Conservation (phyloP, 2,797 vertebrate species). For the Alosa sapidissima region DNA sequence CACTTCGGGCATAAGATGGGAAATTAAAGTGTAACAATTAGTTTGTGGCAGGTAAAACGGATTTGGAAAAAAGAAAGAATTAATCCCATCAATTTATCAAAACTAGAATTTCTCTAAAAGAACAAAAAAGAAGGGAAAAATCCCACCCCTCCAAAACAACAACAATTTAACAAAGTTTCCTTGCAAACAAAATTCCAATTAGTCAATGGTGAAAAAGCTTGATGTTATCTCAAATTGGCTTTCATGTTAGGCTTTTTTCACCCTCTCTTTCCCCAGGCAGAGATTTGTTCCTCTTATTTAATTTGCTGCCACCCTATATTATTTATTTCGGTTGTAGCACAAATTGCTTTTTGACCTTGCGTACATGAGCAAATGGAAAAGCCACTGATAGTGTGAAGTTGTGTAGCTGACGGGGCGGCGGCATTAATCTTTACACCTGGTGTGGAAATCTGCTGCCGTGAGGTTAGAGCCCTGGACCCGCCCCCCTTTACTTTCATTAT, state of each 20-base stretch:
- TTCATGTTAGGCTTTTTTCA: constrained; percentile 72
- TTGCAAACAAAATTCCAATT: constrained; percentile 67
- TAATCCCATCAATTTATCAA: constrained; percentile 55
- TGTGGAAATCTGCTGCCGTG: constrained; percentile 59
- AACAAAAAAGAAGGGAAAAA: constrained; percentile 49
- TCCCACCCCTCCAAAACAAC: neutral
- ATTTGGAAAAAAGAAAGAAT: constrained; percentile 60
- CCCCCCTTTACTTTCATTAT: constrained; percentile 70
- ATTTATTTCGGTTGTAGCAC: constrained; percentile 73
- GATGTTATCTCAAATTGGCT: constrained; percentile 75
- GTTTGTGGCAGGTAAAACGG: constrained; percentile 55
- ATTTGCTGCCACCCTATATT: constrained; percentile 74
- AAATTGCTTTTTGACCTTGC: constrained; percentile 78
- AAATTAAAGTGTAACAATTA: constrained; percentile 50
- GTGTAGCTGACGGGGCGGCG: constrained; percentile 55
- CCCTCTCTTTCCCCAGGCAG: constrained; percentile 63
- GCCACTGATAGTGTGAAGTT: constrained; percentile 70
- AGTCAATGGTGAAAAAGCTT: constrained; percentile 68
- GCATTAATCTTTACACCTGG: constrained; percentile 68
- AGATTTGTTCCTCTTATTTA: constrained; percentile 73
- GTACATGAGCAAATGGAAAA: constrained; percentile 73
- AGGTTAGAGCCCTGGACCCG: constrained; percentile 59
- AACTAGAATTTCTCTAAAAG: constrained; percentile 47
- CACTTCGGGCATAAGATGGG: constrained; percentile 25
- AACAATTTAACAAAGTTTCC: constrained; percentile 49